A percentile compares a stretch with the other conserved stretches of the same genome.
Evolutionary conservation across 2,888 invertebrate genomes (phyloP).

Genomic region (Auanema freiburgensis): DNA sequence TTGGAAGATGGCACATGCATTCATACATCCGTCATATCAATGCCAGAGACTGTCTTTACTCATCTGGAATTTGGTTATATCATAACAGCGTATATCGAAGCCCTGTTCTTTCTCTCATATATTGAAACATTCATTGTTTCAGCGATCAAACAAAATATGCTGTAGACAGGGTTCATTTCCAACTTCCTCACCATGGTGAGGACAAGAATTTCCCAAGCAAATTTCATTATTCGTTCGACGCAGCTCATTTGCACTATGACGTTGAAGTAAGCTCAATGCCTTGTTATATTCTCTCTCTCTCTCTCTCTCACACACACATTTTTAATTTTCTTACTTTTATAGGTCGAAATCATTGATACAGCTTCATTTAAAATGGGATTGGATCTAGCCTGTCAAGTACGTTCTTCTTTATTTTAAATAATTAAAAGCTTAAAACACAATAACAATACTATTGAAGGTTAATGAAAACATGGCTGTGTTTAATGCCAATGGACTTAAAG

Average conservation of each 20-base stretch:
- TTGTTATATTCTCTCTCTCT: not conserved
- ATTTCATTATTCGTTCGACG: slow-evolving; percentile 54
- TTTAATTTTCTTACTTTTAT: not conserved
- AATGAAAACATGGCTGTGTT: slow-evolving; percentile 69
- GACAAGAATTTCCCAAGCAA: slow-evolving; percentile 50
- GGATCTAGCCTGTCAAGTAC: slow-evolving; percentile 42
- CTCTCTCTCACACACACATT: not conserved
- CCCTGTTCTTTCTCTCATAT: not conserved
- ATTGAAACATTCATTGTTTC: slow-evolving; percentile 17
- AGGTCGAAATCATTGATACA: slow-evolving; percentile 43
- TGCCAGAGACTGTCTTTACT: slow-evolving; percentile 72
- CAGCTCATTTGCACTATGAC: slow-evolving; percentile 34
- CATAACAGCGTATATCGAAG: slow-evolving; percentile 45
- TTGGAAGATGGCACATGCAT: slow-evolving; percentile 75
- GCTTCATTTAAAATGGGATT: slow-evolving; percentile 58
- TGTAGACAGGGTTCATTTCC: slow-evolving; percentile 51
- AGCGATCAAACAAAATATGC: slow-evolving; percentile 45
- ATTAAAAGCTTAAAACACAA: not conserved
- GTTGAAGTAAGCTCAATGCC: slow-evolving; percentile 30
- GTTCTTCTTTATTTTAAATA: not conserved
- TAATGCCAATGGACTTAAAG: slow-evolving; percentile 72
- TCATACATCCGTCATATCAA: slow-evolving; percentile 77
- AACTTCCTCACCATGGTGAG: slow-evolving; percentile 53
- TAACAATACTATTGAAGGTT: slow-evolving; percentile 24
- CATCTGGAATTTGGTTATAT: slow-evolving; percentile 72